Conservation (phyloP, 2,888 invertebrate species). For the Hypena proboscidalis region DNA sequence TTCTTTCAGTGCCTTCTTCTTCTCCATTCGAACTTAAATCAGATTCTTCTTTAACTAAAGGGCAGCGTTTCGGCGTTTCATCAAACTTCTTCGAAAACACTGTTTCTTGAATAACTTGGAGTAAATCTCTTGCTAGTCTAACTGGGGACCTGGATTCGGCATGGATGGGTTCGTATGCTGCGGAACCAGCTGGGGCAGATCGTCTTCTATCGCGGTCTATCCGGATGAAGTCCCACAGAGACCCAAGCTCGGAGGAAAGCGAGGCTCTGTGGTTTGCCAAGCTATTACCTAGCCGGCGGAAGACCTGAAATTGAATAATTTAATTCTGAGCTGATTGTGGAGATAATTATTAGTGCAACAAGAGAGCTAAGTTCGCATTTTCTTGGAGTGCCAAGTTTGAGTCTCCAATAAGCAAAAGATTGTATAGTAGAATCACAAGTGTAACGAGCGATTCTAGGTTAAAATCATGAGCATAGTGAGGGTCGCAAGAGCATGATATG, state of each 20-base stretch:
- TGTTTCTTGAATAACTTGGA: slow-evolving; percentile 80
- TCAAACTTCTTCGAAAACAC: slow-evolving; percentile 69
- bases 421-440: too few relatives aligned
- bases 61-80: slow-evolving; percentile 67
- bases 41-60: slow-evolving; percentile 76
- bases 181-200: slow-evolving; percentile 61
- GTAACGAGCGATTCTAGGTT: too few relatives aligned
- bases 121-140: slow-evolving; percentile 70
- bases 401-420: too few relatives aligned
- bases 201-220: slow-evolving; percentile 67
- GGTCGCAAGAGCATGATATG: too few relatives aligned
- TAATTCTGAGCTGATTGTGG: not conserved
- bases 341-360: too few relatives aligned
- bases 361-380: too few relatives aligned
- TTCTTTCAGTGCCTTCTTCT: slow-evolving; percentile 70
- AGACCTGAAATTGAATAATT: slow-evolving; percentile 54
- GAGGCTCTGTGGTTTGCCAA: slow-evolving; percentile 78
- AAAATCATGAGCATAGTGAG: slow-evolving; percentile 25
- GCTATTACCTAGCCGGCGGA: slow-evolving; percentile 75
- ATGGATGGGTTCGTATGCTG: slow-evolving; percentile 60
- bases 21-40: slow-evolving; percentile 74
- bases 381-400: too few relatives aligned
- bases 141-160: slow-evolving; percentile 67
- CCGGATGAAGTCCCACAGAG: slow-evolving; percentile 77
- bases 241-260: slow-evolving; percentile 74